These are phyloP conservation scores for Drosophila buzzatii DNA, from an alignment of 2,888 invertebrate species.

Conservation along the genomic window DNA sequence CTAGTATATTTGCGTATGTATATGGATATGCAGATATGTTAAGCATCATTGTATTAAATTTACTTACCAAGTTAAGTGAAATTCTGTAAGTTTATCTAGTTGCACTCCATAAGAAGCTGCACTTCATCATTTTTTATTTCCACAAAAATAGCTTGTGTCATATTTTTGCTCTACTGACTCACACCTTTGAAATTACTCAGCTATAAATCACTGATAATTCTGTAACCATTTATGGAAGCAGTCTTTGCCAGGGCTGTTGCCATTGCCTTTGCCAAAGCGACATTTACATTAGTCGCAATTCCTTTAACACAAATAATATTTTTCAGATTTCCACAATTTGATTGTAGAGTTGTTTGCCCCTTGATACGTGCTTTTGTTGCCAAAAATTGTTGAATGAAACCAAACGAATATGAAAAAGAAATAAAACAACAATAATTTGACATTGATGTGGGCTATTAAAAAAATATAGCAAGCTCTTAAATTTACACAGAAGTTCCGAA, in stretches of 20 bases:
- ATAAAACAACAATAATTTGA: conserved; percentile 6
- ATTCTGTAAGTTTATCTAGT: not conserved
- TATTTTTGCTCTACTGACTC: not conserved
- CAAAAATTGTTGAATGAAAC: not conserved
- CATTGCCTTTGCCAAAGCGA: not conserved
- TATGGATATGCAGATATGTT: not conserved
- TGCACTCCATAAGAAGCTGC: too few relatives aligned
- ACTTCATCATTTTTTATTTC: not conserved
- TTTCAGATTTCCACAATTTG: conserved; percentile 1
- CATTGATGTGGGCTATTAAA: conserved; percentile 21
- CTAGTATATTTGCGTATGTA: not conserved
- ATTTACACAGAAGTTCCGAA: not conserved
- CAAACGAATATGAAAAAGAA: not conserved
- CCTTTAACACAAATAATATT: conserved; percentile 1
- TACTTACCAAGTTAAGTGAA: not conserved
- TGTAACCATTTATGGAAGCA: not conserved
- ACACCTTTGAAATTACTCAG: too few relatives aligned
- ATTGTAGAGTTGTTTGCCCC: conserved; percentile 11
- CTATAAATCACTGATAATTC: conserved; percentile 2
- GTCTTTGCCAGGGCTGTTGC: not conserved
- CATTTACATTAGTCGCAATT: conserved; percentile 1
- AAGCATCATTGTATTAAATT: not conserved
- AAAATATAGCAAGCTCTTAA: not conserved
- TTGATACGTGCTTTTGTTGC: not conserved
- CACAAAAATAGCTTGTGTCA: not conserved